Percentiles rank a stretch among this genome's conserved stretches.
phyloP scores from a whole-genome alignment of 2,113 vertebrate species.

The Cepphus grylle region DNA sequence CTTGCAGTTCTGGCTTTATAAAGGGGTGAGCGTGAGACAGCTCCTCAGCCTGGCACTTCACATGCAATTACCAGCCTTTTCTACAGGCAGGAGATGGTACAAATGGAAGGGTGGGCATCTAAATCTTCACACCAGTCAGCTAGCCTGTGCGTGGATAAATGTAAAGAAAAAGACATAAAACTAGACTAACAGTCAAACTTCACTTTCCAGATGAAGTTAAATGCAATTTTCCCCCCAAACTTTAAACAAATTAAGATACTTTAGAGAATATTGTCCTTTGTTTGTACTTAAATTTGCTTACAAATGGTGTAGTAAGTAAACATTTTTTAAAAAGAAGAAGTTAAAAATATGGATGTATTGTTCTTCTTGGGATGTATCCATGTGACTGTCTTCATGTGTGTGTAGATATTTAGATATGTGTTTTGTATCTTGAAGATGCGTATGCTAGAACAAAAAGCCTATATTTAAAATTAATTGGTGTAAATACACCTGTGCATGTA shows the following conservation, averaged over 20 bases:
- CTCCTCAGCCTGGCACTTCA: not conserved
- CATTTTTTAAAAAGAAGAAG: not conserved
- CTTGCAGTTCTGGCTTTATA: not conserved
- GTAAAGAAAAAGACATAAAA: not conserved
- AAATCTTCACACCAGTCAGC: not conserved
- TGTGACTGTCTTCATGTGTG: accelerated
- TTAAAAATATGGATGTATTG: not conserved
- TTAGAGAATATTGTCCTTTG: not conserved
- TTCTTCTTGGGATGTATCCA: not conserved
- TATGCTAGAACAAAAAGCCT: not conserved
- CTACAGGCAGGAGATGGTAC: not conserved
- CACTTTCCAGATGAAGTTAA: not conserved
- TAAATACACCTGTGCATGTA: not conserved
- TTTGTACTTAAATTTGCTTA: not conserved
- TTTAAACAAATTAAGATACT: not conserved
- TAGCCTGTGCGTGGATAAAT: not conserved
- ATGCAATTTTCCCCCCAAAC: not conserved
- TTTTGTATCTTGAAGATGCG: not conserved
- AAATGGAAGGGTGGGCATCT: not conserved
- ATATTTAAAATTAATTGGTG: not conserved
- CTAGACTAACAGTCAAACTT: not conserved
- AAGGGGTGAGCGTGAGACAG: not conserved
- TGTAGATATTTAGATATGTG: not conserved
- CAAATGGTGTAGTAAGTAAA: not conserved
- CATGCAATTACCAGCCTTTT: not conserved